Percentiles rank a stretch among this genome's conserved stretches.
Evolutionary conservation across 2,797 vertebrate species (phyloP).

Genomic region (Catostomus latipinnis): DNA sequence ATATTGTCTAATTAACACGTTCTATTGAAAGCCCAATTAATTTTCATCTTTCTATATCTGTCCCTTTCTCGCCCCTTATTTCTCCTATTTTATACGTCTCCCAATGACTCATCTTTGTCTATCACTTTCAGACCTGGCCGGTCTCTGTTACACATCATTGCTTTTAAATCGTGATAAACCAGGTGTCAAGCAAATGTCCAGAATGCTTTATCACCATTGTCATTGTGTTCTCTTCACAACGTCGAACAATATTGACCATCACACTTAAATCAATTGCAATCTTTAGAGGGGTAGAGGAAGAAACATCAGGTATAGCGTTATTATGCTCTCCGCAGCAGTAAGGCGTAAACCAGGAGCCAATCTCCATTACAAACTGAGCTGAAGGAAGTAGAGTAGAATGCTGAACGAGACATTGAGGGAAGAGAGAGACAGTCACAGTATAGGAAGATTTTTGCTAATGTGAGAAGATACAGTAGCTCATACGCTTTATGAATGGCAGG

Average conservation of each 20-base stretch:
- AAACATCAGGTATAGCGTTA: constrained; percentile 41
- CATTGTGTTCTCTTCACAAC: constrained; percentile 30
- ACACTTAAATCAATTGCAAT: constrained; percentile 44
- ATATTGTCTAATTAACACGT: too few relatives aligned
- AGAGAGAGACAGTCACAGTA: constrained; percentile 11
- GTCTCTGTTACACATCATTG: constrained; percentile 29
- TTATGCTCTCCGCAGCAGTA: constrained; percentile 12
- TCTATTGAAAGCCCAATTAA: too few relatives aligned
- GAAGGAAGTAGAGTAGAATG: constrained; percentile 52
- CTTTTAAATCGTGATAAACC: constrained; percentile 14
- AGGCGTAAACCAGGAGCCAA: constrained; percentile 50
- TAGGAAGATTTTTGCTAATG: constrained; percentile 3
- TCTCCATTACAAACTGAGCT: constrained; percentile 42
- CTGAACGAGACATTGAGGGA: background rate
- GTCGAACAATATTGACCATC: constrained; percentile 27
- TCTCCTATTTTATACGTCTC: constrained; percentile 9
- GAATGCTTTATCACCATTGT: constrained; percentile 37
- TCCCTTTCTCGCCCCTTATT: background rate
- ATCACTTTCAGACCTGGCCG: constrained; percentile 18
- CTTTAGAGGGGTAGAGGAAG: constrained; percentile 27
- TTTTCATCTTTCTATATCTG: background rate
- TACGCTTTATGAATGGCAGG: background rate
- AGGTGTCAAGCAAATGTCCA: constrained; percentile 40
- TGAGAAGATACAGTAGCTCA: background rate
- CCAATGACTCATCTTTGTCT: constrained; percentile 16